Conservation (phyloP, 2,113 vertebrate genomes). For the Rhinolophus sinicus region DNA sequence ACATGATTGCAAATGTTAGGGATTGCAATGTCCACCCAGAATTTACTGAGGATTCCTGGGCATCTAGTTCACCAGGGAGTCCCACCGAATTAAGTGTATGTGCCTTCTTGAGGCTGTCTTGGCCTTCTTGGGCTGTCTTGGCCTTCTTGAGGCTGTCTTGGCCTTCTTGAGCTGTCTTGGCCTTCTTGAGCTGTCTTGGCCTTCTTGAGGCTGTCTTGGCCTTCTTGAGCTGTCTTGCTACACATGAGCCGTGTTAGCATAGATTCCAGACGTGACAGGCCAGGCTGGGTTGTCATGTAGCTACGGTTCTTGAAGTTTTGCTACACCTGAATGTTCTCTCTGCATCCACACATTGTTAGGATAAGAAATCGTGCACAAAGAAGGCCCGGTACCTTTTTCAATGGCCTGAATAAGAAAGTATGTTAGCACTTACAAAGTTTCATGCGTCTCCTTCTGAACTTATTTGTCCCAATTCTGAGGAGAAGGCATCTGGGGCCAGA, state of each 20-base stretch:
- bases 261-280: neutral
- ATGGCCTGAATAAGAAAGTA: neutral
- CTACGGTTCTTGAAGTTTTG: neutral
- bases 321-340: conserved; percentile 59
- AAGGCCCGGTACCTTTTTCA: conserved; percentile 19
- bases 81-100: neutral
- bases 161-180: too few relatives aligned
- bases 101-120: too few relatives aligned
- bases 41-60: neutral
- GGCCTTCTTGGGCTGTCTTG: too few relatives aligned
- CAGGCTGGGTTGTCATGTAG: neutral
- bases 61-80: neutral
- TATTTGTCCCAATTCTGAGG: neutral
- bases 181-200: too few relatives aligned
- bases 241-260: neutral
- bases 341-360: conserved; percentile 33
- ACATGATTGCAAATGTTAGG: neutral
- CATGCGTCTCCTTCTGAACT: neutral
- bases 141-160: too few relatives aligned
- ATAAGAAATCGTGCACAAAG: conserved; percentile 57
- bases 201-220: too few relatives aligned
- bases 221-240: too few relatives aligned
- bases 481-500: neutral
- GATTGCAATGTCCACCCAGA: neutral
- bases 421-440: neutral